phyloP scores from a whole-genome alignment of 1,140 invertebrate species.

The Gryon sp. region DNA sequence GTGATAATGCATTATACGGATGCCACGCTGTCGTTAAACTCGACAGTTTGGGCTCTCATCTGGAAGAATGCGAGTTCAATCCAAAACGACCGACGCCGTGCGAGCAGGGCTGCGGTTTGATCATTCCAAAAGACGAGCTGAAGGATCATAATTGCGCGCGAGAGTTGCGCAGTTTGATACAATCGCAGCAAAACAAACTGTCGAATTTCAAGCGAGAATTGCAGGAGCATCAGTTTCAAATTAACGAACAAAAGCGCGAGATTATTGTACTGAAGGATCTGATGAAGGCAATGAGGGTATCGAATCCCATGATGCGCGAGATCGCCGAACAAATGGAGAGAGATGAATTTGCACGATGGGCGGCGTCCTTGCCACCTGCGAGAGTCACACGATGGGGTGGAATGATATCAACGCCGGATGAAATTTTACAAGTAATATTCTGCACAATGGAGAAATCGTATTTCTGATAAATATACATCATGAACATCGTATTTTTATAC shows the following conservation, averaged over 20 bases:
- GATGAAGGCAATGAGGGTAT: slow-evolving; percentile 93
- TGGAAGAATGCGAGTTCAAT: slow-evolving; percentile 96
- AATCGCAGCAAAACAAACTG: slow-evolving; percentile 91
- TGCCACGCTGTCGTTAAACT: slow-evolving; percentile 92
- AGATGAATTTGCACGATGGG: slow-evolving; percentile 96
- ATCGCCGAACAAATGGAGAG: slow-evolving; percentile 95
- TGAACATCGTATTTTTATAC: too few species aligned
- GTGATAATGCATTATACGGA: slow-evolving; percentile 93
- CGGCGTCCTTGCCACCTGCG: slow-evolving; percentile 89
- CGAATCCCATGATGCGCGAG: slow-evolving; percentile 92
- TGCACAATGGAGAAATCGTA: too few species aligned
- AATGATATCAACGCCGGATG: slow-evolving; percentile 98
- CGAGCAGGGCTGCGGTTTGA: slow-evolving; percentile 94
- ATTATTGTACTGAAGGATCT: slow-evolving; percentile 94
- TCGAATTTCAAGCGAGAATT: slow-evolving; percentile 91
- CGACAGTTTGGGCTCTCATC: slow-evolving; percentile 89
- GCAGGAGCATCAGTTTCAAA: slow-evolving; percentile 90
- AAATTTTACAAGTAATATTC: slow-evolving; percentile 89
- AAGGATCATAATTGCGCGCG: slow-evolving; percentile 96
- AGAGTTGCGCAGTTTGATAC: slow-evolving; percentile 91
- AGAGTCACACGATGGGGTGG: slow-evolving; percentile 97
- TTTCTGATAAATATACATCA: too few species aligned
- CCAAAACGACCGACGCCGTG: slow-evolving; percentile 95
- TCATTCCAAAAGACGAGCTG: slow-evolving; percentile 96
- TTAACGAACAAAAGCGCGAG: slow-evolving; percentile 94